These are phyloP conservation scores for Drosophila littoralis DNA, from an alignment of 1,140 invertebrate species.

Conservation along the genomic window DNA sequence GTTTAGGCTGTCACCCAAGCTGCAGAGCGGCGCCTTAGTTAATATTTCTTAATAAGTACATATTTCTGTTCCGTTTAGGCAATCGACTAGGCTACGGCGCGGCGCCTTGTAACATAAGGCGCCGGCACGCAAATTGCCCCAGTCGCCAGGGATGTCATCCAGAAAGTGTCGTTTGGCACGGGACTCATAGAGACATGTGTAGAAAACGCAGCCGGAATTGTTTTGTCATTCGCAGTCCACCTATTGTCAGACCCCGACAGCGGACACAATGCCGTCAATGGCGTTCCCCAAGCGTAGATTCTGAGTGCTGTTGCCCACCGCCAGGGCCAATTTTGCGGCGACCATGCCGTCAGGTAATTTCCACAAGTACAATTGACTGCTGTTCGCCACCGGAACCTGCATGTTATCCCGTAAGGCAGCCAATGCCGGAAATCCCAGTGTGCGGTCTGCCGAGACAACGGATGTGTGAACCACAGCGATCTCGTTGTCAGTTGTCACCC, in stretches of 20 bases:
- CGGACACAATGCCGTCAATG: background rate
- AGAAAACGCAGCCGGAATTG: slow-evolving; percentile 26
- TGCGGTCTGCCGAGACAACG: background rate
- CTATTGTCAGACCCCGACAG: background rate
- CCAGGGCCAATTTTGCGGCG: background rate
- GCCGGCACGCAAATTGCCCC: background rate
- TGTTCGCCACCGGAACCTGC: background rate
- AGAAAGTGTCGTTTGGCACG: background rate
- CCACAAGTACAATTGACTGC: background rate
- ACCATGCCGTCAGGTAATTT: background rate
- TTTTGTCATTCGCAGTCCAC: slow-evolving; percentile 30
- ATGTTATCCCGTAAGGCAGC: background rate
- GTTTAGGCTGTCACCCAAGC: slow-evolving; percentile 14
- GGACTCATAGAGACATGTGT: background rate
- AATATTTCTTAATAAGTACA: background rate
- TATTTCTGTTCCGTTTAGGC: slow-evolving; percentile 1
- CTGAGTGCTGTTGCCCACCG: slow-evolving; percentile 8
- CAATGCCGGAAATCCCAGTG: background rate
- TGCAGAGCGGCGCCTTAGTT: too few relatives aligned
- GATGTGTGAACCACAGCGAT: background rate
- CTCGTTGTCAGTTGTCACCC: background rate
- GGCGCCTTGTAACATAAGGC: background rate
- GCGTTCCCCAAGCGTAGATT: too few relatives aligned
- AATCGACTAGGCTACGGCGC: slow-evolving; percentile 1
- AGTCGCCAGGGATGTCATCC: background rate